Base-by-base conservation (phyloP, 2,113 vertebrate genomes). In the Eptesicus fuscus region DNA sequence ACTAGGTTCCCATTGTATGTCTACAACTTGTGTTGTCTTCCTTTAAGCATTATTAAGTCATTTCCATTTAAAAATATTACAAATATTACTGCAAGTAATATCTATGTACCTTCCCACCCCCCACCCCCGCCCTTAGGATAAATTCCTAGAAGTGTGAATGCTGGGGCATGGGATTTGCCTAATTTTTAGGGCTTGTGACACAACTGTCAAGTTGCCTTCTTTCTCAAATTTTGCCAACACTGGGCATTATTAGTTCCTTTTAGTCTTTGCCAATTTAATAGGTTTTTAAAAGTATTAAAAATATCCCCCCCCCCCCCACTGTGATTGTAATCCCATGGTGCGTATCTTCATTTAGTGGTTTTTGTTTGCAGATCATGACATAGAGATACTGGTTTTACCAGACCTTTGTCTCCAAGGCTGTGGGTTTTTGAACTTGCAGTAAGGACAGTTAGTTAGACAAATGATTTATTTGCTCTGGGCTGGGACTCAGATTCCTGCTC, bases 361-460 rank as follows among this genome's bases (percentile, higher is more conserved):
- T 65, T 70, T 88, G 30, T 82, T 94, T 67, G 11, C 44, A n/a
- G 47, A 51, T 74, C 42, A 35, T 63, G 59, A 70, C 25, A 7
- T 16, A 42, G 83, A 88, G 73, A 63, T 32, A 76, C 49, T 65
- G 69, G 53, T 80, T 92, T 91, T 47, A 74, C 23, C 49, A 47
- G 40, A 30, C 63, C 28, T 89, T 85, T 86, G 69, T 89, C 76
- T 82, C 69, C 23, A 49, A 32, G 32, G 44, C 59, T 20, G 12
- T 65, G 18, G 17, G 16, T 12, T 88, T 96, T 61, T 73, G 95
- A 77, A 40, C 49, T 63, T 30, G 9, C 11, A 30, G 12, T 59
- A 70, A 90, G 47, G 37, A 77, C 51, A 88, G 22, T 83, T 65
- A 88, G 32, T 87, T 71, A 92, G 87, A 91, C 82, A 85, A 70